phyloP scores from a whole-genome alignment of 2,888 invertebrate genomes.

The Leucozona laternaria region DNA sequence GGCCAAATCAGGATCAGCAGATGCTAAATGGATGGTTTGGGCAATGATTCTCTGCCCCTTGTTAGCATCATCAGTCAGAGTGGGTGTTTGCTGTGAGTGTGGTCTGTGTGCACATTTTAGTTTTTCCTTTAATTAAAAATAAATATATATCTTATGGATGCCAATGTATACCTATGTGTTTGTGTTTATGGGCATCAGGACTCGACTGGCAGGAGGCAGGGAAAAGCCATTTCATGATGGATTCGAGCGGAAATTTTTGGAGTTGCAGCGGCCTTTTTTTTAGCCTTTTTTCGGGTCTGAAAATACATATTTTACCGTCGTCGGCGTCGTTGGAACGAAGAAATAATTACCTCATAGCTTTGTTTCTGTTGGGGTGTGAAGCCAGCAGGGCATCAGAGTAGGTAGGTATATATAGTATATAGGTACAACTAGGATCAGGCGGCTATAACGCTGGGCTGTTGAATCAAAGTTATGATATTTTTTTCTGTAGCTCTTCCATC shows the following conservation, averaged over 20 bases:
- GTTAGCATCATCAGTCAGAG: slow-evolving; percentile 33
- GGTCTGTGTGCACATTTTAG: slow-evolving; percentile 75
- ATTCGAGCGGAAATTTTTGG: slow-evolving; percentile 75
- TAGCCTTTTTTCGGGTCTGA: slow-evolving; percentile 45
- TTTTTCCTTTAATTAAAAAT: slow-evolving; percentile 76
- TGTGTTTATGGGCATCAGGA: slow-evolving; percentile 5
- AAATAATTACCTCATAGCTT: slow-evolving; percentile 75
- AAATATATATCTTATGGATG: slow-evolving; percentile 61
- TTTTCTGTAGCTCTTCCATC: slow-evolving; percentile 28
- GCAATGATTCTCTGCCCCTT: slow-evolving; percentile 9
- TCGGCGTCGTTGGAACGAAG: slow-evolving; percentile 62
- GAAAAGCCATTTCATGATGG: slow-evolving; percentile 75
- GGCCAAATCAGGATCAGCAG: slow-evolving; percentile 74
- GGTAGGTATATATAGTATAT: too few species aligned
- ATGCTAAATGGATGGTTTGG: slow-evolving; percentile 64
- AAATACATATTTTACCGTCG: slow-evolving; percentile 73
- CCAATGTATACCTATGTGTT: slow-evolving; percentile 8
- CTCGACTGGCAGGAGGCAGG: neutral
- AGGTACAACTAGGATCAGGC: slow-evolving; percentile 28
- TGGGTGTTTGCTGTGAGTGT: slow-evolving; percentile 67
- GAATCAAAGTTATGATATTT: slow-evolving; percentile 63
- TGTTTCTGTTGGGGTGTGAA: slow-evolving; percentile 16
- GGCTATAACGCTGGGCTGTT: slow-evolving; percentile 50
- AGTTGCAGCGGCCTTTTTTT: slow-evolving; percentile 68
- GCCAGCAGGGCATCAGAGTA: neutral